Evolutionary conservation across 1,140 invertebrate genomes (phyloP).

Genomic region (Drosophila santomea): DNA sequence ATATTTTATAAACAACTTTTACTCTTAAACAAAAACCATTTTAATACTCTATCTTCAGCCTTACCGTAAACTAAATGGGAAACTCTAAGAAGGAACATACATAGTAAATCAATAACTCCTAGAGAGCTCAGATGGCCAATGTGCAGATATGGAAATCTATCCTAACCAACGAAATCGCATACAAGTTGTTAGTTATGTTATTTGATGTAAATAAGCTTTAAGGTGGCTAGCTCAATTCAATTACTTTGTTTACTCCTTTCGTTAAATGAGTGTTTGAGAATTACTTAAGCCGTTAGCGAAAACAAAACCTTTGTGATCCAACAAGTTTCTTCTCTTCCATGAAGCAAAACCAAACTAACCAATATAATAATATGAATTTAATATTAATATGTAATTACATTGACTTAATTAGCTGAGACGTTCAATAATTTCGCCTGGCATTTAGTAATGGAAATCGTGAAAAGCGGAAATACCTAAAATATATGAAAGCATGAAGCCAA

Average conservation of each 20-base stretch:
- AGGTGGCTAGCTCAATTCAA: conserved; percentile 58
- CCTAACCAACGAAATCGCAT: conserved; percentile 48
- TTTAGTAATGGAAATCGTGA: conserved; percentile 60
- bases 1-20: conserved; percentile 83
- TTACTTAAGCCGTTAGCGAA: conserved; percentile 18
- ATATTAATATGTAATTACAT: conserved; percentile 70
- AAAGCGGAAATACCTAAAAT: conserved; percentile 52
- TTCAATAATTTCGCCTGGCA: conserved; percentile 77
- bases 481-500: conserved; percentile 64
- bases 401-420: conserved; percentile 78
- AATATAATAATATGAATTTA: conserved; percentile 68
- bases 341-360: conserved; percentile 62
- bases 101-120: conserved; percentile 27
- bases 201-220: conserved; percentile 76
- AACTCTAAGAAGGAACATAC: conserved; percentile 27
- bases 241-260: conserved; percentile 59
- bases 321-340: conserved; percentile 83
- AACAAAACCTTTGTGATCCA: conserved; percentile 80
- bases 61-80: conserved; percentile 54
- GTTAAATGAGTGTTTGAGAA: conserved; percentile 49
- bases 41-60: conserved; percentile 83
- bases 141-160: conserved; percentile 31
- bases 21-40: conserved; percentile 74
- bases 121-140: conserved; percentile 26
- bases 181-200: conserved; percentile 73